phyloP scores from a whole-genome alignment of 64 coral and sea anemone species.

The Dendrophyllia cribrosa region DNA sequence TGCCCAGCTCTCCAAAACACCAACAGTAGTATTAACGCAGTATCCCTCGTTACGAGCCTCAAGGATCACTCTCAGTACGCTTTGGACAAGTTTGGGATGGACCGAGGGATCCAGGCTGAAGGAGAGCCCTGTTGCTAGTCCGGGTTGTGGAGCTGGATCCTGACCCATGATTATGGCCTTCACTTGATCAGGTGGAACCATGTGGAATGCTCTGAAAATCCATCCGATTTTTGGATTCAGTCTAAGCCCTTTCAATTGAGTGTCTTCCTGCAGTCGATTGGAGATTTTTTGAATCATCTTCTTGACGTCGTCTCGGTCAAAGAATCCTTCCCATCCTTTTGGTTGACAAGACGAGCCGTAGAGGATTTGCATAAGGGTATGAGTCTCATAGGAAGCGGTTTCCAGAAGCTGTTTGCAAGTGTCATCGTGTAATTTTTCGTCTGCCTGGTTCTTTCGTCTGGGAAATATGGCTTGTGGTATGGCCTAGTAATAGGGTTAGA shows the following conservation, averaged over 20 bases:
- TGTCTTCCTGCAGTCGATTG: neutral
- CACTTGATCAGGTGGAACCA: neutral
- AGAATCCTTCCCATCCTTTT: neutral
- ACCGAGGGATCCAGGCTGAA: neutral
- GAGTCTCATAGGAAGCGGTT: neutral
- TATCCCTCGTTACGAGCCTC: neutral
- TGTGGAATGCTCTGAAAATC: neutral
- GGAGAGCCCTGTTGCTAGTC: neutral
- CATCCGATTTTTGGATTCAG: neutral
- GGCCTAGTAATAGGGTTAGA: too few species aligned
- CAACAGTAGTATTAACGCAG: neutral
- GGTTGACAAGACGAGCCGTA: neutral
- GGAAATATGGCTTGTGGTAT: too few species aligned
- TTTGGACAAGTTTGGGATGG: neutral
- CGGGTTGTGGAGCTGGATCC: neutral
- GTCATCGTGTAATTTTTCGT: neutral
- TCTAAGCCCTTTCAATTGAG: neutral
- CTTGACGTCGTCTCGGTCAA: neutral
- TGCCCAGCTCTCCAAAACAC: neutral
- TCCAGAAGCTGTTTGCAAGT: neutral
- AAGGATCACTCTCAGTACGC: neutral
- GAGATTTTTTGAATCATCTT: neutral
- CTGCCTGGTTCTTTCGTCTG: too few species aligned
- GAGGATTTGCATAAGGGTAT: neutral
- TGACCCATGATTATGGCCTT: neutral